These are phyloP conservation scores for Syrphus vitripennis DNA, from an alignment of 2,888 invertebrate genomes.

Conservation along the genomic window DNA sequence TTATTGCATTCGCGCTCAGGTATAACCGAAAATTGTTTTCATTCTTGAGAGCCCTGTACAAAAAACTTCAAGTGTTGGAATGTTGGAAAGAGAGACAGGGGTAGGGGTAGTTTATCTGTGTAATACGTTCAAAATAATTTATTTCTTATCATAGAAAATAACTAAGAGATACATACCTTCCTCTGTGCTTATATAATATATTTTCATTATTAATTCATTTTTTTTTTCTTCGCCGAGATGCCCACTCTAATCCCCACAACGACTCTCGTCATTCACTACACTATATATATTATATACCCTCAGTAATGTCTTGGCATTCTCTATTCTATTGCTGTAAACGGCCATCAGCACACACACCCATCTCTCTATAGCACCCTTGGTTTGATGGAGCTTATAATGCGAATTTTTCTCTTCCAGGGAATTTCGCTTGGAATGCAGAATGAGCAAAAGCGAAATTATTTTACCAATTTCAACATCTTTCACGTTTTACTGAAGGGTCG, in stretches of 20 bases:
- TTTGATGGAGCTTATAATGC: conserved; percentile 67
- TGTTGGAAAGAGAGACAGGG: not conserved
- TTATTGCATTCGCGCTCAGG: not conserved
- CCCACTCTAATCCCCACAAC: not conserved
- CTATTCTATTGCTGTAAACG: conserved; percentile 54
- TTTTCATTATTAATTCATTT: conserved; percentile 54
- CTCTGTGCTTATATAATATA: conserved; percentile 23
- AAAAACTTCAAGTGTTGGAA: not conserved
- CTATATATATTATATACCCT: not conserved
- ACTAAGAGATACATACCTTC: conserved; percentile 33
- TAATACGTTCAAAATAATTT: conserved; percentile 46
- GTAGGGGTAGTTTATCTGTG: conserved; percentile 8
- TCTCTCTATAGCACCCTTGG: not conserved
- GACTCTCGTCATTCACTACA: not conserved
- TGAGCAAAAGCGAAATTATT: conserved; percentile 62
- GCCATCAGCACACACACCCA: conserved; percentile 6
- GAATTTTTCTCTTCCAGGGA: conserved; percentile 60
- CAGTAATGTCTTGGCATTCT: conserved; percentile 21
- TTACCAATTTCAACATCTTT: conserved; percentile 60
- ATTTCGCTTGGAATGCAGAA: conserved; percentile 59
- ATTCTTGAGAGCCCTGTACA: not conserved
- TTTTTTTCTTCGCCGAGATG: not conserved
- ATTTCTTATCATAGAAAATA: conserved; percentile 26
- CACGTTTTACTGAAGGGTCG: conserved; percentile 6
- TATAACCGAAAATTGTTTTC: not conserved